Base-by-base conservation (phyloP, 1,140 invertebrate species). In the Dinoponera quadriceps region DNA sequence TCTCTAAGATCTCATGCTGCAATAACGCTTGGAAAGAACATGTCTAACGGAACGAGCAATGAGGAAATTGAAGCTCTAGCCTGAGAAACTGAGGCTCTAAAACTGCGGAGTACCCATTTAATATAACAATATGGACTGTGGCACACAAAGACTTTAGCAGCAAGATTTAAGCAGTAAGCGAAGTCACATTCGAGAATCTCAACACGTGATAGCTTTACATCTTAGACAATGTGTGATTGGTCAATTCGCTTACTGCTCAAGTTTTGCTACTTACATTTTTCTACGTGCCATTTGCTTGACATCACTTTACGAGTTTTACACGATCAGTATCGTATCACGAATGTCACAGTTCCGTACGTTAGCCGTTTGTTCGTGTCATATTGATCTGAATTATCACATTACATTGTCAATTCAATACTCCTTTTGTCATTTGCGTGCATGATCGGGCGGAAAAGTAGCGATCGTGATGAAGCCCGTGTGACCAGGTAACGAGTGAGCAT, bases 381-480 rank as follows among this genome's bases (percentile, higher is more conserved):
- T 44, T 74, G 44, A 16, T 82, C 1, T 33, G 5, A 82, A 59
- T 81, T 22, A 55, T 54, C 62, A 14, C 22, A 49, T 54, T 68
- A 14, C 22, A 49, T 2, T 59, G 13, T 69, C 55, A 73, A 71
- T 25, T 71, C 16, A 62, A 44, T 44, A 44, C 2, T 33, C 11
- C 27, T 77, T 73, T 66, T 83, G 55, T 62, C 59, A 84, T 22
- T 86, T 75, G 29, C 92, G 90, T 14, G 88, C 90, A 77, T 91
- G 92, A 51, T 93, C 83, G 1, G 97, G 97, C 29, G 97, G 97
- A 72, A 98, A 93, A 3, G 98, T 97, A 5, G 98, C 98, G 93
- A 99, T 98, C 27, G 98, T 99, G 49, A 99, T 95, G 94, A 98
- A 99, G 11, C 98, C 98, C 33, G 98, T 99, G 94, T 99, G 98